Conservation (phyloP, 2,113 vertebrate species). For the Setophaga petechia region DNA sequence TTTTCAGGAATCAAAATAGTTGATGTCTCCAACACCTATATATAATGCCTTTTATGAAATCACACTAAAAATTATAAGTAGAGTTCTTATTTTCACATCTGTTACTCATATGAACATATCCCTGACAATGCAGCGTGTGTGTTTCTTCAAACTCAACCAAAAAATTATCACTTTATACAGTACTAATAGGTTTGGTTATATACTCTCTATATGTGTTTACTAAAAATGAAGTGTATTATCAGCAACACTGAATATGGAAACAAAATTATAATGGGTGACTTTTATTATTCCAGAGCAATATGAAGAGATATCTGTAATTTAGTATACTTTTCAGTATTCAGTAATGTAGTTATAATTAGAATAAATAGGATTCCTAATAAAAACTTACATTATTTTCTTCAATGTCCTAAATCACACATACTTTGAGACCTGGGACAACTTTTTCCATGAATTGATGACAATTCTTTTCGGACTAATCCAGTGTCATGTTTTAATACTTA, state of each 20-base stretch:
- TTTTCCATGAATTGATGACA: constrained; percentile 12
- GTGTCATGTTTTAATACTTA: neutral
- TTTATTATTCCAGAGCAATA: neutral
- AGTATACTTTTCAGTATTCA: constrained; percentile 7
- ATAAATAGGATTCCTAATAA: neutral
- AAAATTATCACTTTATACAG: neutral
- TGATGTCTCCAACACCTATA: neutral
- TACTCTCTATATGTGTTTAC: neutral
- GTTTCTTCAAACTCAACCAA: neutral
- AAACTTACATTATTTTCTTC: neutral
- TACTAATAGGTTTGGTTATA: neutral
- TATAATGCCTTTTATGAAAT: neutral
- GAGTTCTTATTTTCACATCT: constrained; percentile 35
- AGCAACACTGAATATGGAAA: neutral
- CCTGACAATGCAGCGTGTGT: neutral
- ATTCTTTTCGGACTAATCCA: neutral
- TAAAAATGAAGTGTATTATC: neutral
- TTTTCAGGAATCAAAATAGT: neutral
- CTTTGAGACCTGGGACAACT: constrained; percentile 1
- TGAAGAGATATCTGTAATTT: neutral
- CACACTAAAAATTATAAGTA: neutral
- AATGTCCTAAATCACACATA: constrained; percentile 28
- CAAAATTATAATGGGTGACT: neutral
- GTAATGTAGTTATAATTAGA: neutral
- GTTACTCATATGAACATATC: neutral